Conservation (phyloP, 1,140 invertebrate species). For the Drosophila hydei region DNA sequence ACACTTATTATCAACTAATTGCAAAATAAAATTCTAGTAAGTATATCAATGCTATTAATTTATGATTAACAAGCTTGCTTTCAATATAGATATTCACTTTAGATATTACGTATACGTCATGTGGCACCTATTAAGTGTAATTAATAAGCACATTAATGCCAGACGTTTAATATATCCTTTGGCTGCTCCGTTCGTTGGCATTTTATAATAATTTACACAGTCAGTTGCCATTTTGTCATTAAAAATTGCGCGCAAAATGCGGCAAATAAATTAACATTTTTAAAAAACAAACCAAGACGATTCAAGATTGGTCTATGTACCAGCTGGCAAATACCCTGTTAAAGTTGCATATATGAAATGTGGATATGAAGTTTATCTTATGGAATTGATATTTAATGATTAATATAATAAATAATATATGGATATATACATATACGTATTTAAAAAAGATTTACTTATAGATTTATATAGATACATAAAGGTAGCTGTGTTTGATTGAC, state of each 20-base stretch:
- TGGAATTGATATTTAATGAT: too few relatives aligned
- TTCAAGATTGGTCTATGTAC: not conserved
- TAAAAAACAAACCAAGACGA: constrained; percentile 22
- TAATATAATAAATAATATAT: too few relatives aligned
- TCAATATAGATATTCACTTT: not conserved
- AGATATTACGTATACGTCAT: constrained; percentile 28
- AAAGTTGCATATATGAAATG: too few relatives aligned
- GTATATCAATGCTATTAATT: not conserved
- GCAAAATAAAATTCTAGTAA: too few relatives aligned
- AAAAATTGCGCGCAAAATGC: constrained; percentile 49
- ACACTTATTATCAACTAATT: not conserved
- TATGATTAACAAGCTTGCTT: not conserved
- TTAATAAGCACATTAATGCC: constrained; percentile 56
- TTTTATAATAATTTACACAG: constrained; percentile 27
- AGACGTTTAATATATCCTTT: constrained; percentile 34
- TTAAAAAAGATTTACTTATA: too few relatives aligned
- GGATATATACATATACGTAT: too few relatives aligned
- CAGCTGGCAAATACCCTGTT: not conserved
- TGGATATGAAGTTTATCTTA: too few relatives aligned
- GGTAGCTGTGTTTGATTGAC: too few relatives aligned
- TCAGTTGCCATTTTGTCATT: constrained; percentile 46
- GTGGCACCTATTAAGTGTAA: constrained; percentile 35
- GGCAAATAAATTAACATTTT: constrained; percentile 50
- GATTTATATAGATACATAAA: too few relatives aligned
- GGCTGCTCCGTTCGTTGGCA: constrained; percentile 10